Evolutionary conservation across 2,113 vertebrate genomes (phyloP).

Genomic region (Zosterops hypoxanthus): DNA sequence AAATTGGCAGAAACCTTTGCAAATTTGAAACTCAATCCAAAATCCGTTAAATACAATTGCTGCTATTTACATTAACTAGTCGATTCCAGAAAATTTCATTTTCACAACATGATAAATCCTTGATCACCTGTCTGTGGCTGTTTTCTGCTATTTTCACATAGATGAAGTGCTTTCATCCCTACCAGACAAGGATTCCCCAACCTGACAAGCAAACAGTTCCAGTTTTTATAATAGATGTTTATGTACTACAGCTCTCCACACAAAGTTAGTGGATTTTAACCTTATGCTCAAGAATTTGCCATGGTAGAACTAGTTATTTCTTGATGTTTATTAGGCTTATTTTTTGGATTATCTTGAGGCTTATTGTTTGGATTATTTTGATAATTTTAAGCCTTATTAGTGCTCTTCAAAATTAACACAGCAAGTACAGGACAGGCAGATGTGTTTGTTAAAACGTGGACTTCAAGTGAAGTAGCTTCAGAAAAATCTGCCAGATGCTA

Average conservation of each 20-base stretch:
- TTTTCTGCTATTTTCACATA: background rate
- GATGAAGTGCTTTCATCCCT: background rate
- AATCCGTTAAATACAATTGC: background rate
- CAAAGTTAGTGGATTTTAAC: background rate
- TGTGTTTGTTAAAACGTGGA: background rate
- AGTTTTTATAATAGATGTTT: background rate
- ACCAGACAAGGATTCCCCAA: background rate
- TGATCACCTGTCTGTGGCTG: background rate
- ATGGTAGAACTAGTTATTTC: background rate
- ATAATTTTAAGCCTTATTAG: background rate
- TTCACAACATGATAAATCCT: background rate
- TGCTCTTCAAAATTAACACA: background rate
- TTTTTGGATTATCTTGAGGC: background rate
- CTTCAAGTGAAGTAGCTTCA: background rate
- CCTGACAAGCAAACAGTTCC: background rate
- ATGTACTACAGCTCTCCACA: background rate
- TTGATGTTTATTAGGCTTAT: background rate
- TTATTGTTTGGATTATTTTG: background rate
- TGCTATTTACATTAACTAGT: background rate
- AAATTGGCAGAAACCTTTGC: background rate
- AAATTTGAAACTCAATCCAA: background rate
- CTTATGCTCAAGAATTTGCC: background rate
- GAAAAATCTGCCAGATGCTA: background rate
- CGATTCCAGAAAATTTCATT: background rate
- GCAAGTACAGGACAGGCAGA: background rate